Base-by-base conservation (phyloP, 2,113 vertebrate genomes). In the Corydoras sp. region DNA sequence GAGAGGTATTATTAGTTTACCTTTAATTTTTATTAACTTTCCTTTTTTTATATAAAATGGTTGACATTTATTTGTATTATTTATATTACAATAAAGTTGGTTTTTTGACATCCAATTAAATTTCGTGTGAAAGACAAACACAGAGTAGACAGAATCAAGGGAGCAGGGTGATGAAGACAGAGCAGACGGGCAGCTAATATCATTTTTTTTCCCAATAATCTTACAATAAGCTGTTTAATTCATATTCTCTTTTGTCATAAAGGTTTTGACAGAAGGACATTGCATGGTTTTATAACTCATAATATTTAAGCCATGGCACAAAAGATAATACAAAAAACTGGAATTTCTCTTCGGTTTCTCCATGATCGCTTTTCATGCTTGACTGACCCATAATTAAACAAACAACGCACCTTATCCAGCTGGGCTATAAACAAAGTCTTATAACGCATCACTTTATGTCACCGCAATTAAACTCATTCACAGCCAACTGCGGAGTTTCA, bases 401-500 rank as follows among this genome's bases (percentile, higher is more conserved):
- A 49, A 24, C 30, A 67, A 64, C 59, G 69, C 30, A 67, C 58
- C 72, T 54, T 60, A 75, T 58, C 66, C 60, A 72, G 69, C 64
- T 75, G 69, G 59, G 14, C 29, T 62, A 71, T 79, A 72, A 79
- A 79, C 73, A 75, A 61, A 72, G 65, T 61, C 73, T 79, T 75
- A 53, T 73, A 75, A 72, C 29, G 35, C 62, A 49, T 70, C 55
- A 48, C 50, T 72, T 70, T 70, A 68, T 72, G 69, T 31, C 64
- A 65, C 65, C 4, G 18, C 32, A 60, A 73, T 29, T 54, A 30
- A 69, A 49, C 60, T 59, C 14, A 63, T 72, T 70, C 51, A 59
- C 48, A 65, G 11, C 30, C 13, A 12, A n/a, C 18, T 14, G 60
- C 8, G 54, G 10, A 29, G n/a, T 43, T 43, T 43, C 2, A 43